phyloP scores from a whole-genome alignment of 2,113 vertebrate genomes.

The Phyllostomus hastatus region DNA sequence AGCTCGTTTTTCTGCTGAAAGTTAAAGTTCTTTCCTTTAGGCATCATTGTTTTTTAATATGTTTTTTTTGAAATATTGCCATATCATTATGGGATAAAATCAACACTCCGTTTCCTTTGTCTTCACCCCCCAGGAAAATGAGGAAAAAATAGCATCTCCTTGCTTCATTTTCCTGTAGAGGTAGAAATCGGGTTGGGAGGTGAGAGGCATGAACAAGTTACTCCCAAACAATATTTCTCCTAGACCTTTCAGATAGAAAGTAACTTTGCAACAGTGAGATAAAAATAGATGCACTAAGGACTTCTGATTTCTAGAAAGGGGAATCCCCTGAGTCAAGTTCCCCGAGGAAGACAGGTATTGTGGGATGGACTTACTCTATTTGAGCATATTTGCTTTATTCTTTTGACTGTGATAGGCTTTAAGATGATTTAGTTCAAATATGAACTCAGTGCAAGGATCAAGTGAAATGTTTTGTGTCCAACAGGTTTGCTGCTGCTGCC shows the following conservation, averaged over 20 bases:
- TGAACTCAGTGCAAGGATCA: background rate
- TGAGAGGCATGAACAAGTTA: background rate
- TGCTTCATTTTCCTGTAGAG: background rate
- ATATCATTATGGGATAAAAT: slow-evolving; percentile 50
- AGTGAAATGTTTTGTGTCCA: slow-evolving; percentile 57
- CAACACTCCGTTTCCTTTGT: slow-evolving; percentile 43
- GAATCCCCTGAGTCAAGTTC: background rate
- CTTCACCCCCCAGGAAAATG: slow-evolving; percentile 37
- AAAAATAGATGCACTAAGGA: background rate
- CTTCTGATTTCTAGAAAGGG: background rate
- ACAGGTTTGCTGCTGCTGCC: slow-evolving; percentile 78
- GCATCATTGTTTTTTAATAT: slow-evolving; percentile 67
- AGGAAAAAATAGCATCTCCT: background rate
- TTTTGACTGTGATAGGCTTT: background rate
- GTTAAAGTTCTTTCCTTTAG: slow-evolving; percentile 75
- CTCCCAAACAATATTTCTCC: background rate
- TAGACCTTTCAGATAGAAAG: background rate
- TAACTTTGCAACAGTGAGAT: background rate
- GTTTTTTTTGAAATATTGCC: slow-evolving; percentile 62
- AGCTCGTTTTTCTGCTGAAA: slow-evolving; percentile 71
- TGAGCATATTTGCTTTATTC: background rate
- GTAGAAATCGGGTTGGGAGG: background rate
- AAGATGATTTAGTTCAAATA: slow-evolving; percentile 37
- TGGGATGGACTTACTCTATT: background rate
- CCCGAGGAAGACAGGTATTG: background rate